Conservation (phyloP, 2,113 vertebrate species). For the Motacilla tschutschensis region DNA sequence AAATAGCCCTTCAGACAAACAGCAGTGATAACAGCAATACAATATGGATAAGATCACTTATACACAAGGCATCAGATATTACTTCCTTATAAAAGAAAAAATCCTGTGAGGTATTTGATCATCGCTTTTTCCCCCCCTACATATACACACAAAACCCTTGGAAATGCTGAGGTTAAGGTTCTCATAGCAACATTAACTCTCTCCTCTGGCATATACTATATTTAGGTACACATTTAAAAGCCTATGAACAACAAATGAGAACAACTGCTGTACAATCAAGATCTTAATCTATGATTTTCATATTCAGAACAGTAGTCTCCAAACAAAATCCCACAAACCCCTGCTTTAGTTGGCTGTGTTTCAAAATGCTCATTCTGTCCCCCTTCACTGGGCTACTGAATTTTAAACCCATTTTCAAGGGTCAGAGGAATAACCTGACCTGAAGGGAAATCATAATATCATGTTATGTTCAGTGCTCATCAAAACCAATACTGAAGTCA, state of each 20-base stretch:
- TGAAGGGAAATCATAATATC: background rate
- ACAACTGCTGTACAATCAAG: background rate
- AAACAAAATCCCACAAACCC: background rate
- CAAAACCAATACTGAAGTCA: background rate
- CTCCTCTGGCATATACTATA: constrained; percentile 49
- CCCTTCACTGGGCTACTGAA: background rate
- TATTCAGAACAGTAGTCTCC: background rate
- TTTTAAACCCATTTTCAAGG: background rate
- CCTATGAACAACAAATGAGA: constrained; percentile 27
- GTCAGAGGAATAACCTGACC: background rate
- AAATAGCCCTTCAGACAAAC: background rate
- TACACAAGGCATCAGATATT: background rate
- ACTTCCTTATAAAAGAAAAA: background rate
- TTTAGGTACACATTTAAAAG: constrained; percentile 48
- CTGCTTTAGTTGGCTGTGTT: background rate
- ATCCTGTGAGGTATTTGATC: background rate
- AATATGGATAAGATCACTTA: background rate
- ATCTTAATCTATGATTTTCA: background rate
- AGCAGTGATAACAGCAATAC: background rate
- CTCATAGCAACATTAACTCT: constrained; percentile 65
- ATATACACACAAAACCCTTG: constrained; percentile 24
- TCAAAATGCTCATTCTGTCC: background rate
- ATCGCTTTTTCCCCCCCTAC: background rate
- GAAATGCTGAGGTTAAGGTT: constrained; percentile 62
- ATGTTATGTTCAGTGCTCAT: background rate